phyloP scores from a whole-genome alignment of 2,797 vertebrate species.

The Sphenodon punctatus region DNA sequence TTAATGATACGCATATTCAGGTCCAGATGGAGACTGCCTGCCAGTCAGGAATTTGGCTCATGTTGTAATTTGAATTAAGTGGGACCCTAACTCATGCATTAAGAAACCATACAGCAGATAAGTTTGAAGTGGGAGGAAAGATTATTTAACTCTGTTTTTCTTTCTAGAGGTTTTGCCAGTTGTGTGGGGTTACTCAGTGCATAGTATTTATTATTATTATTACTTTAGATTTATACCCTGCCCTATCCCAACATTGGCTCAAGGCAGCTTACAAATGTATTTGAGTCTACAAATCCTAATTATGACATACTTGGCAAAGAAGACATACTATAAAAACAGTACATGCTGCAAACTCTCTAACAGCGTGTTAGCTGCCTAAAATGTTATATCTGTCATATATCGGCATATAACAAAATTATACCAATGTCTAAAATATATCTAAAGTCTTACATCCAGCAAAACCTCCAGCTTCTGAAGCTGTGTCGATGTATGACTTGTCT shows the following conservation, averaged over 20 bases:
- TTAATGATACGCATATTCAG: not conserved
- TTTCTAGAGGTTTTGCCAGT: not conserved
- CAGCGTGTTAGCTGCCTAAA: not conserved
- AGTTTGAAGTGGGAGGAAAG: not conserved
- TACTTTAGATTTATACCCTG: no score
- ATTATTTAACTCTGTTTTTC: not conserved
- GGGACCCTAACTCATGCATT: not conserved
- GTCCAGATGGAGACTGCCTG: not conserved
- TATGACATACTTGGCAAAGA: not conserved
- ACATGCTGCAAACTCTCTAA: not conserved
- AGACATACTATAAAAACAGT: not conserved
- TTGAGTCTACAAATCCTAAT: not conserved
- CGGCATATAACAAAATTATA: no score
- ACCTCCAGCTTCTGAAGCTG: not conserved
- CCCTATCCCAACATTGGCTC: no score
- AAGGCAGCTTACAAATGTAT: not conserved
- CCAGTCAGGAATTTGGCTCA: not conserved
- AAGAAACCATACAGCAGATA: not conserved
- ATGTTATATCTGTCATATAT: no score
- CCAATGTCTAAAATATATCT: no score
- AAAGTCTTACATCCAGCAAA: not conserved
- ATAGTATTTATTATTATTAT: not conserved
- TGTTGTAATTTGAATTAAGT: not conserved
- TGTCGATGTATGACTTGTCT: fast-evolving
- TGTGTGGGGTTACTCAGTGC: not conserved